Base-by-base conservation (phyloP, 2,888 invertebrate genomes). In the Esperia sulphurella region DNA sequence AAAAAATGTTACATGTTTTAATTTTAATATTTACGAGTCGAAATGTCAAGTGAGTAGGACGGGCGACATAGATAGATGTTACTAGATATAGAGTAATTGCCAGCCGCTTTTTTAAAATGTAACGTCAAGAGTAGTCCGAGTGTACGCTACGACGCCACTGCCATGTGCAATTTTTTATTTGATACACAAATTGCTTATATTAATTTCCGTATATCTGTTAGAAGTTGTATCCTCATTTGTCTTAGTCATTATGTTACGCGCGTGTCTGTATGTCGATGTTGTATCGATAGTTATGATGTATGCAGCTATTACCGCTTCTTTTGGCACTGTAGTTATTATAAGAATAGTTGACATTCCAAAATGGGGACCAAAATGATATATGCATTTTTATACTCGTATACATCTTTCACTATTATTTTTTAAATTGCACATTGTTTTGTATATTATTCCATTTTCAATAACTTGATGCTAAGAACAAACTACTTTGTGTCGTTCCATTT, bases 111-210 rank as follows among this genome's bases (percentile, higher is more conserved):
- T 63, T 73, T 72, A 72, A n/a, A 74, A 68, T 80, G 76, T 81
- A 82, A 79, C 69, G 72, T 81, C 75, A 74, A 76, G 71, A 73
- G 21, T 21, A 21, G 21, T 21, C 71, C 73, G 79, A 79, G 82
- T 83, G 83, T 84, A 83, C 76, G 83, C 83, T 84, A 79, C 75
- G 76, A 83, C 71, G 77, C 81, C 85, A 88, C 87, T 86, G 88
- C 87, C 88, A 85, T 79, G 87, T 85, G 86, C 88, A 87, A 87
- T 84, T 82, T 76, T 75, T 69, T 77, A 72, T 39, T 70, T 72
- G 64, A 66, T 75, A 79, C 79, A 81, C 80, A 76, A 70, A 71
- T 71, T 74, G 77, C 69, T 77, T 76, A 74, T 80, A 72, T 75
- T 74, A 68, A 69, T 65, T 63, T 68, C 72, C 70, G 67, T 74